Conservation (phyloP, 53 echinoderm and acorn worm species). For the Paracentrotus lividus region DNA sequence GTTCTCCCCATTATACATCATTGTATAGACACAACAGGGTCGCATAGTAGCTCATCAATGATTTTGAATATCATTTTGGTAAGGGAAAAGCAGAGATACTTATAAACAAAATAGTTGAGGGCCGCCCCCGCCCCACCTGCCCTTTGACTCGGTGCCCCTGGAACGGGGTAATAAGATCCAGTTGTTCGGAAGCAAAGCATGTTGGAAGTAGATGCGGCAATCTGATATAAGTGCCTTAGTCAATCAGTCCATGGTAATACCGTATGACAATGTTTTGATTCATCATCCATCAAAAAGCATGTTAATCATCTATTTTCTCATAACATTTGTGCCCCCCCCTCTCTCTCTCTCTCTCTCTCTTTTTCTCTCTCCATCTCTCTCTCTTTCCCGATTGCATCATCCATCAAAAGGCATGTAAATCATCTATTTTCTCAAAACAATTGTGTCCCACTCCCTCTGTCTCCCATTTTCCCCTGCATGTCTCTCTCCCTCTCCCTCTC, state of each 20-base stretch:
- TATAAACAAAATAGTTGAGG: no score
- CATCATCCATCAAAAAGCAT: constrained; percentile 59
- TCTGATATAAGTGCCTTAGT: constrained; percentile 33
- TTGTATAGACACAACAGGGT: no score
- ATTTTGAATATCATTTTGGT: no score
- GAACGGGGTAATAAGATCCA: no score
- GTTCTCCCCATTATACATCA: no score
- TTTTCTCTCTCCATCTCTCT: not conserved
- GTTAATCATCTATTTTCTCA: constrained; percentile 52
- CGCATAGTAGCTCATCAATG: no score
- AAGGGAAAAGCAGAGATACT: no score
- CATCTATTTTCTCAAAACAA: not conserved
- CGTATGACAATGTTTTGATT: constrained; percentile 57
- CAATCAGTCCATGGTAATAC: constrained; percentile 53
- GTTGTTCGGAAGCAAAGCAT: not conserved
- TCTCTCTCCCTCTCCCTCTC: not conserved
- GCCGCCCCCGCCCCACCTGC: not conserved
- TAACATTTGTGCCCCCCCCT: not conserved
- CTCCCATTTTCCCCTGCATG: not conserved
- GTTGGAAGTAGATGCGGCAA: constrained; percentile 14
- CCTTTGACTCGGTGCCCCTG: no score
- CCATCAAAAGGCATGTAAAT: no score
- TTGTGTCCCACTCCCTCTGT: not conserved
- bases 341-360: not conserved
- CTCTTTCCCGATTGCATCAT: constrained; percentile 27